Base-by-base conservation (phyloP, 2,888 invertebrate genomes). In the Chalcis sispes region DNA sequence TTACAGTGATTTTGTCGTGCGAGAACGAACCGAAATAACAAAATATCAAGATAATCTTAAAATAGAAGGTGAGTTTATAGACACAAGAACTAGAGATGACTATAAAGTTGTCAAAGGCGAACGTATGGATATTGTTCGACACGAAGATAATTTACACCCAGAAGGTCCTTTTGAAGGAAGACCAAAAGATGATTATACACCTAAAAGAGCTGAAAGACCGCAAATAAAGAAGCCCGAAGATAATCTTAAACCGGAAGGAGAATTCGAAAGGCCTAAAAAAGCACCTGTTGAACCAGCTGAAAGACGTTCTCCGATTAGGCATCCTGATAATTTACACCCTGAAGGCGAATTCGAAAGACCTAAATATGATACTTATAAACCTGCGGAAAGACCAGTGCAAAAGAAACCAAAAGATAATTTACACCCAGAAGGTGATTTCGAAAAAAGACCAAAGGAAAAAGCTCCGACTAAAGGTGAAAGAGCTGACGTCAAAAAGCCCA, bases 21-120 rank as follows among this genome's bases (percentile, higher is more conserved):
- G 90, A 67, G 90, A 92, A 87, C 84, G 90, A 20, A 87, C 88
- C 0, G 85, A 85, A 81, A 89, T 89, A 79, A 89, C 89, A 7
- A 89, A 89, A 72, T 86, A 88, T 27, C 82, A 85, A 72, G 90
- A 90, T 75, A 90, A 90, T 75, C 82, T 90, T 8, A 91, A 90
- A 83, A 89, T 92, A 87, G 93, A 93, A 85, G 93, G 93, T 10
- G 90, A 89, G 81, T 92, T 93, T 36, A 71, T 32, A 79, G 91
- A 91, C 77, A 84, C 84, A 7, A 90, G 80, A 93, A 76, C 82
- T 0, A 77, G 79, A 0, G 80, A 89, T 89, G 79, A 92, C 91
- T 59, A 90, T 79, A 89, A 90, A 56, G 84, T 91, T 10, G 90
- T 91, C 1, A 91, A 89, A 82, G 91, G 91, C 4, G 90, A 90